Evolutionary conservation across 2,113 vertebrate species (phyloP), one percentile per base, ranked within the genome.

Genomic region (Hippocampus abdominalis): DNA sequence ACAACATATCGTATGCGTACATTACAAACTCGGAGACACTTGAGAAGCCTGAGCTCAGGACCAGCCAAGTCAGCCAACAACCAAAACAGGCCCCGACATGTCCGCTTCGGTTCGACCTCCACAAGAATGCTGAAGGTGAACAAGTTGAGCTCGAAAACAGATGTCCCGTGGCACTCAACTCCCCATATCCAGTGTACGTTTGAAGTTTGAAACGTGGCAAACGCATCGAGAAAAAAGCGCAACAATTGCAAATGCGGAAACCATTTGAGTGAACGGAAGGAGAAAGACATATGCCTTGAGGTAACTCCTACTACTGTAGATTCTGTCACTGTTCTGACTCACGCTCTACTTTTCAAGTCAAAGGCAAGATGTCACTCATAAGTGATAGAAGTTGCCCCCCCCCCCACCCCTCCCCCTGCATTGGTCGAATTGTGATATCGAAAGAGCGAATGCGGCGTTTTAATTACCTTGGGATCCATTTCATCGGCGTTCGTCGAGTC

Each of bases 401-500:
- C 32, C 5, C 32, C 32, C 5, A 3, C 12, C 44, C 44, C 44
- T 5, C 32, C 5, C 32, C 32, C 5, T 6, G 6, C 48, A 2
- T 21, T 20, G 18, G 46, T 49, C 16, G 16, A 18, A 53, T n/a
- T 9, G 42, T 44, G 3, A 42, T 23, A 3, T 40, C 9, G 39
- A 5, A 25, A 25, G 16, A 16, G 13, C 40, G 9, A 46, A 3
- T 18, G n/a, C 25, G 2, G 42, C 7, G n/a, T 18, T 46, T 79
- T 77, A 60, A 25, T 86, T 66, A 90, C 88, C 86, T 86, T 81
- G 13, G 80, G 73, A 29, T 89, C 88, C 79, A 69, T 57, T 57
- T 80, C 79, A 42, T 83, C 77, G 11, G 86, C 84, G 80, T 89
- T 88, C 74, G 88, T 93, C 74, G 92, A 79, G 82, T 93, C 90